A percentile compares a stretch with the other conserved stretches of the same genome.
Evolutionary conservation across 2,797 vertebrate genomes (phyloP).

Genomic region (Remorina albescens): DNA sequence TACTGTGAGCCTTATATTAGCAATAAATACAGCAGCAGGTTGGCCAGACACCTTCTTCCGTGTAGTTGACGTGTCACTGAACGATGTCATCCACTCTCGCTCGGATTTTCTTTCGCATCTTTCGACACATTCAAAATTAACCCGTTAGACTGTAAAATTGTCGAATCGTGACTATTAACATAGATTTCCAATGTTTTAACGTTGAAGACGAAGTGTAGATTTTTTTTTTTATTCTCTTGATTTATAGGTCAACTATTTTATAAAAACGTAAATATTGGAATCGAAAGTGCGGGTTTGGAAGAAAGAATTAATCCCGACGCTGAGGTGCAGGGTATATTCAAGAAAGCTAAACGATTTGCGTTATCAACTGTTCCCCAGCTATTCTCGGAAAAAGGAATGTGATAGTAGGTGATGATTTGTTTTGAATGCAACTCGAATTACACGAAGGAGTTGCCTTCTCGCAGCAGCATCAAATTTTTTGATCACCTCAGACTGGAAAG

Average conservation of each 20-base stretch:
- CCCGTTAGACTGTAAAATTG: constrained; percentile 9
- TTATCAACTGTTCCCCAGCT: constrained; percentile 48
- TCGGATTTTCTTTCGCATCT: constrained; percentile 16
- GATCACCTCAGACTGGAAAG: constrained; percentile 53
- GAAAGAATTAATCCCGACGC: background rate
- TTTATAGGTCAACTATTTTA: accelerated
- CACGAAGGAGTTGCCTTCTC: constrained; percentile 76
- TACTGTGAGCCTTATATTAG: constrained; percentile 3
- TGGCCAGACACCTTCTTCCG: constrained; percentile 64
- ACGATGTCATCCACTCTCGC: constrained; percentile 36
- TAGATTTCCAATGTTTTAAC: background rate
- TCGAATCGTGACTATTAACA: accelerated
- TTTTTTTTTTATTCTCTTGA: accelerated
- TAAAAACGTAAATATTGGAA: background rate
- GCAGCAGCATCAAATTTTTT: constrained; percentile 75
- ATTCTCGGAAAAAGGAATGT: background rate
- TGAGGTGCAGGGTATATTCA: constrained; percentile 57
- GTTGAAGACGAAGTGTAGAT: too few species aligned
- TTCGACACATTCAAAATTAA: constrained; percentile 30
- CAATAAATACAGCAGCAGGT: background rate
- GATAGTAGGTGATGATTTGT: background rate
- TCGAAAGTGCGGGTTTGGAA: constrained; percentile 61
- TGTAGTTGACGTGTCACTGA: constrained; percentile 80
- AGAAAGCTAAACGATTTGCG: constrained; percentile 27
- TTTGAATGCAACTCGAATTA: constrained; percentile 68